Percentiles rank a stretch among this genome's conserved stretches.
These are phyloP conservation scores for Temnothorax nylanderi DNA, from an alignment of 1,140 invertebrate species.

Conservation along the genomic window DNA sequence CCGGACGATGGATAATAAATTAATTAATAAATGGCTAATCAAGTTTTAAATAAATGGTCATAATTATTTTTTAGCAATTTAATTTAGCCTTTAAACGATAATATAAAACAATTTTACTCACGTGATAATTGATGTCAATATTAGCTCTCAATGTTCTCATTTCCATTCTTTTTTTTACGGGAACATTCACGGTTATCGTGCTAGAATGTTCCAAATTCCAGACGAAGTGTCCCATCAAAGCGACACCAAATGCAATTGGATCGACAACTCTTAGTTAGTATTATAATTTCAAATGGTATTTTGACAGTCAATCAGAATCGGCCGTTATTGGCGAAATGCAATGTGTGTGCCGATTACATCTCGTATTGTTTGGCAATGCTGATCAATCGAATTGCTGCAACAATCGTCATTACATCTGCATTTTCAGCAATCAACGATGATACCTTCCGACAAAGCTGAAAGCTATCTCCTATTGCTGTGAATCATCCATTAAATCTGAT, in stretches of 20 bases:
- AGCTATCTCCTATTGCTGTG: neutral
- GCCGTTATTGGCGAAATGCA: neutral
- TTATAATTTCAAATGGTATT: slow-evolving; percentile 6
- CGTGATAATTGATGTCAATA: neutral
- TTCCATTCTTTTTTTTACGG: neutral
- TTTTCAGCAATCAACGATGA: slow-evolving; percentile 30
- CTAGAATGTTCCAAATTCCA: neutral
- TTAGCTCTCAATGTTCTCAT: neutral
- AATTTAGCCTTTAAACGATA: neutral
- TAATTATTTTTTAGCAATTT: neutral
- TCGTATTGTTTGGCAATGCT: neutral
- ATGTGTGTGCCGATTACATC: neutral
- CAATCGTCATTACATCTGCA: neutral
- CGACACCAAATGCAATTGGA: neutral
- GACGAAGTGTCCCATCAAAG: neutral
- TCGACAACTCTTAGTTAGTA: neutral
- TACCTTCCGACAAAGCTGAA: neutral
- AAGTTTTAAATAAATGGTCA: neutral
- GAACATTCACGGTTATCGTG: neutral
- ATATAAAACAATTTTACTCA: neutral
- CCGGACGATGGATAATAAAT: neutral
- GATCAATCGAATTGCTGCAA: neutral
- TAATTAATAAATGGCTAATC: neutral
- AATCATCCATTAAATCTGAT: neutral
- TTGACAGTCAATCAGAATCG: slow-evolving; percentile 3